Base-by-base conservation (phyloP, 2,113 vertebrate genomes). In the Gasterosteus aculeatus region DNA sequence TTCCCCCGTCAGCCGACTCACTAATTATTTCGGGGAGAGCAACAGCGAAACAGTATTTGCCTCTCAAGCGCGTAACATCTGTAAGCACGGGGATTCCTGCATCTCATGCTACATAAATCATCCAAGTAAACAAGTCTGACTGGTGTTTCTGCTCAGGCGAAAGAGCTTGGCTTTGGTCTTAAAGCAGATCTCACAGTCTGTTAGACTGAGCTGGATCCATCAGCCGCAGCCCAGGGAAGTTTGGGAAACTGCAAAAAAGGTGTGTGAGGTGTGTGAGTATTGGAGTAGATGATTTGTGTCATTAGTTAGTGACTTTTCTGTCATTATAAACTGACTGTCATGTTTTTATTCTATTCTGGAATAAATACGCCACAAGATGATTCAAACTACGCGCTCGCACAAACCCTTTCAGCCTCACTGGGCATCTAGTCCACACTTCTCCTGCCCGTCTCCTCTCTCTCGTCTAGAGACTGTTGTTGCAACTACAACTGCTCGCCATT, bases 131-230 rank as follows among this genome's bases (percentile, higher is more conserved):
- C 83, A 89, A 78, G 76, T 75, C 65, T 81, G 85, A 85, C 85
- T 84, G 78, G 71, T 77, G 69, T 71, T 85, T 83, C 71, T 62
- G 59, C 72, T 72, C 53, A 68, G 66, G 59, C 58, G 44, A 80
- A 85, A 83, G 46, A 85, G 75, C 62, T 67, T 75, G 62, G 69
- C 87, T 77, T 49, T 59, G 83, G 80, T 75, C 42, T 72, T 26
- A 77, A 82, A 77, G 78, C 65, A 82, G 74, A 88, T 84, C 83
- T 86, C 59, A 85, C 78, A 86, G 90, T 85, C 77, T 84, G 85
- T 89, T 88, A 86, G 76, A 81, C 86, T 77, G 75, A 86, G 78
- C 80, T 77, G 80, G 64, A 79, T 82, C 78, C 62, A 53, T 72
- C 22, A 85, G 56, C 66, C 31, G 53, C 64, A 82, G 72, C 78